Percentiles rank a stretch among this genome's conserved stretches.
Conservation (phyloP, 2,797 vertebrate genomes). For the Chanos chanos region DNA sequence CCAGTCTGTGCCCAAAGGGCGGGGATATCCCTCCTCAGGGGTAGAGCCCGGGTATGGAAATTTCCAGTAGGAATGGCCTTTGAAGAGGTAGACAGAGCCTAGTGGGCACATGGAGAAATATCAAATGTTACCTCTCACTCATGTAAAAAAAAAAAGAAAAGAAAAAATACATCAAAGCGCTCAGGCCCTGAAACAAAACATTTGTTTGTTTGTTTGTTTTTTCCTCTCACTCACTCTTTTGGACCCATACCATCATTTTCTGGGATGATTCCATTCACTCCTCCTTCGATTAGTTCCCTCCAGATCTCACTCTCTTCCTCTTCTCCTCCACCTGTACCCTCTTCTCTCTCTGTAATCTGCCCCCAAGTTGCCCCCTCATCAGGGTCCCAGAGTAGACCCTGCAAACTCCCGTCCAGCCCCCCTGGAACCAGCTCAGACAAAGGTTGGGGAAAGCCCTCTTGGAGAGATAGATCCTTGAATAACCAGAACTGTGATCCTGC, state of each 20-base stretch:
- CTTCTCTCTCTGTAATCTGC: slow-evolving; percentile 12
- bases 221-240: too few species aligned
- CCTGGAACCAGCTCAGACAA: slow-evolving; percentile 45
- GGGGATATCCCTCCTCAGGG: slow-evolving; percentile 61
- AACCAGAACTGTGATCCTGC: slow-evolving; percentile 70
- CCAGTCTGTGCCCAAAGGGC: slow-evolving; percentile 66
- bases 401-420: slow-evolving; percentile 24
- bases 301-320: slow-evolving; percentile 49
- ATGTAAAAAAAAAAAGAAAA: too few species aligned
- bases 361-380: slow-evolving; percentile 57
- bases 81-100: slow-evolving; percentile 69
- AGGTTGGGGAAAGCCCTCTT: slow-evolving; percentile 69
- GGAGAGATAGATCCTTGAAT: slow-evolving; percentile 69
- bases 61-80: slow-evolving; percentile 70
- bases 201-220: too few species aligned
- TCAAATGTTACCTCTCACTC: background rate
- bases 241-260: slow-evolving; percentile 51
- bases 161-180: background rate
- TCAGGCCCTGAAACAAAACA: too few species aligned
- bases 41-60: slow-evolving; percentile 59
- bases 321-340: background rate
- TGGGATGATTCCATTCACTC: slow-evolving; percentile 64
- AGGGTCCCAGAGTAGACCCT: slow-evolving; percentile 62
- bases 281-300: slow-evolving; percentile 58
- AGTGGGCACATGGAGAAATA: background rate